Conservation (phyloP, 2,113 vertebrate genomes). For the Paramormyrops kingsleyae region DNA sequence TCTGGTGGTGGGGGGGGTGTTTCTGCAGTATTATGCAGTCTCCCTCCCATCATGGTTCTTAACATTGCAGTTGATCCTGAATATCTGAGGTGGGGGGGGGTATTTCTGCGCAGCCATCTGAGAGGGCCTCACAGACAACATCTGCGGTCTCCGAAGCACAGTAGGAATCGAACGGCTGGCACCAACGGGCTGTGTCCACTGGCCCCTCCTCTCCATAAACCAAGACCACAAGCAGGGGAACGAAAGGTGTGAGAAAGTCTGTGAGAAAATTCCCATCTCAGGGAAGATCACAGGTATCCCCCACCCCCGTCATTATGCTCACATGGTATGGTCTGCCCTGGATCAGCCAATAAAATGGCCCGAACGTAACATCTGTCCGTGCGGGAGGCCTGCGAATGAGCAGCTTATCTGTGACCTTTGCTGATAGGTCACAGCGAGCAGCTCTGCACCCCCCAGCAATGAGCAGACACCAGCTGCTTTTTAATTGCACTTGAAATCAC, state of each 20-base stretch:
- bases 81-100: background rate
- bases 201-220: background rate
- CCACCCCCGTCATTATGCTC: background rate
- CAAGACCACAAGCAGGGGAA: background rate
- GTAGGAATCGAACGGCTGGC: constrained; percentile 11
- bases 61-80: background rate
- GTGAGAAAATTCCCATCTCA: background rate
- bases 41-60: background rate
- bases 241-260: background rate
- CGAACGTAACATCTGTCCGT: background rate
- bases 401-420: background rate
- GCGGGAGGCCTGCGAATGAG: background rate
- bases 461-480: background rate
- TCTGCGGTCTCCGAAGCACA: background rate
- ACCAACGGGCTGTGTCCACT: background rate
- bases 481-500: background rate
- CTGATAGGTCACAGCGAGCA: background rate
- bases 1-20: background rate
- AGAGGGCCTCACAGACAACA: background rate
- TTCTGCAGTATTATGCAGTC: background rate
- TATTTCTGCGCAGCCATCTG: background rate
- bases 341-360: background rate
- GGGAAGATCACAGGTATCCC: background rate
- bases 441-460: background rate
- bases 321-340: background rate